phyloP scores from a whole-genome alignment of 2,888 invertebrate species.

The Patella pellucida region DNA sequence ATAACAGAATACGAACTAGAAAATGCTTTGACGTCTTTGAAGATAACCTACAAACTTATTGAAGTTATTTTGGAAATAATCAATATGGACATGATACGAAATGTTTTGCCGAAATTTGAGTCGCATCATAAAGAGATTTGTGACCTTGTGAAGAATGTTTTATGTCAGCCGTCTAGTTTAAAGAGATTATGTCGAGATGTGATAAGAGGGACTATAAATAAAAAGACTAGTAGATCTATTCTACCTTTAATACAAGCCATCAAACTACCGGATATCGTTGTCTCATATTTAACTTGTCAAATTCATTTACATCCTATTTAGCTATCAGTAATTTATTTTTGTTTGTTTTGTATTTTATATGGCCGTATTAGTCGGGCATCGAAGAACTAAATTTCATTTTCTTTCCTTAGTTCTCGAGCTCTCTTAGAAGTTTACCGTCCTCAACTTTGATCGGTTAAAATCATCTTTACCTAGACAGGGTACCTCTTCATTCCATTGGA shows the following conservation, averaged over 20 bases:
- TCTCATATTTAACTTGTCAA: neutral
- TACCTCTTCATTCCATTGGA: no score
- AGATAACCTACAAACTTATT: neutral
- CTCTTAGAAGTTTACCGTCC: no score
- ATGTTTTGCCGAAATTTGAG: neutral
- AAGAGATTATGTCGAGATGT: conserved; percentile 1
- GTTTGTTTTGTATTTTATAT: no score
- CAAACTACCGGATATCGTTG: neutral
- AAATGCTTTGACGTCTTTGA: conserved; percentile 10
- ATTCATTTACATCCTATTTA: neutral
- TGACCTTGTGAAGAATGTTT: neutral
- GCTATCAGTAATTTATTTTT: no score
- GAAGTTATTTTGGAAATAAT: neutral
- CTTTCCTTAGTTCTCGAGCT: no score
- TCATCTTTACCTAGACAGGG: no score
- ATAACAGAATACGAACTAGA: neutral
- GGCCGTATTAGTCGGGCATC: no score
- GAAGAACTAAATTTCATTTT: no score
- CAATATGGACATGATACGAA: neutral
- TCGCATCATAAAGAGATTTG: neutral
- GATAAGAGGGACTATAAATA: neutral
- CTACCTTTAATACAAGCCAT: neutral
- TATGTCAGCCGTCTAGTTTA: neutral
- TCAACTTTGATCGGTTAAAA: no score
- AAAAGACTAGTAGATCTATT: neutral